A percentile compares a stretch with the other conserved stretches of the same genome.
These are phyloP conservation scores for Epinephelus cyanopodus DNA, from an alignment of 2,113 vertebrate genomes.

Conservation along the genomic window DNA sequence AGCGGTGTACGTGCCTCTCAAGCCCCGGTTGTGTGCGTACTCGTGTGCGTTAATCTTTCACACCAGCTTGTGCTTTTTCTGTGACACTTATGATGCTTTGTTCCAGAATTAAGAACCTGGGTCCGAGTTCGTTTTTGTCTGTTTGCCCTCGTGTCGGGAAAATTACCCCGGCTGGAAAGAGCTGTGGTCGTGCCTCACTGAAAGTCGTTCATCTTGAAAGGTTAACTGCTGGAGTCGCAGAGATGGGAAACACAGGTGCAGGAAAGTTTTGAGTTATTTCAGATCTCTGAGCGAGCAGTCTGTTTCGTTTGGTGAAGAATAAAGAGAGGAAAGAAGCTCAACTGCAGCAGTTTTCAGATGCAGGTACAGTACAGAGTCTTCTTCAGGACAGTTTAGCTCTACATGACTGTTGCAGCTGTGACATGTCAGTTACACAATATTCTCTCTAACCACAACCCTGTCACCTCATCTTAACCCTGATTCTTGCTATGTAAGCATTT, in stretches of 20 bases:
- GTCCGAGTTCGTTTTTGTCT: conserved; percentile 32
- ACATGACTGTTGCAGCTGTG: not conserved
- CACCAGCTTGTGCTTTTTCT: conserved; percentile 44
- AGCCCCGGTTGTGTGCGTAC: not conserved
- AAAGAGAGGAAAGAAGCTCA: not conserved
- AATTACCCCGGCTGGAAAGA: conserved; percentile 63
- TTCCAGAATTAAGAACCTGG: conserved; percentile 54
- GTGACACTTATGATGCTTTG: conserved; percentile 51
- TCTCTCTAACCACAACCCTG: conserved; percentile 32
- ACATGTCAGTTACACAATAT: conserved; percentile 25
- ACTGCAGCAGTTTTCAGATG: not conserved
- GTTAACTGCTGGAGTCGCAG: conserved; percentile 43
- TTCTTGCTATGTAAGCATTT: not conserved
- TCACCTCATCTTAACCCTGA: conserved; percentile 7
- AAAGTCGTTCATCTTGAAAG: conserved; percentile 52
- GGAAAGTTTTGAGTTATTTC: conserved; percentile 52
- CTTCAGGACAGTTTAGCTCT: not conserved
- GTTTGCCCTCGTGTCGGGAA: conserved; percentile 42
- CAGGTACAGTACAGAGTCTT: not conserved
- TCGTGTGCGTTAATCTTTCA: conserved; percentile 14
- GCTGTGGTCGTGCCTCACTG: conserved; percentile 52
- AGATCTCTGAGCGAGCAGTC: conserved; percentile 31
- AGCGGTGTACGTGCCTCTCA: conserved; percentile 8
- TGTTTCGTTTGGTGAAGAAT: not conserved
- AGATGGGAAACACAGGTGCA: conserved; percentile 61